A percentile compares a stretch with the other conserved stretches of the same genome.
Conservation (phyloP, 2,797 vertebrate species). For the Psittacula echo region DNA sequence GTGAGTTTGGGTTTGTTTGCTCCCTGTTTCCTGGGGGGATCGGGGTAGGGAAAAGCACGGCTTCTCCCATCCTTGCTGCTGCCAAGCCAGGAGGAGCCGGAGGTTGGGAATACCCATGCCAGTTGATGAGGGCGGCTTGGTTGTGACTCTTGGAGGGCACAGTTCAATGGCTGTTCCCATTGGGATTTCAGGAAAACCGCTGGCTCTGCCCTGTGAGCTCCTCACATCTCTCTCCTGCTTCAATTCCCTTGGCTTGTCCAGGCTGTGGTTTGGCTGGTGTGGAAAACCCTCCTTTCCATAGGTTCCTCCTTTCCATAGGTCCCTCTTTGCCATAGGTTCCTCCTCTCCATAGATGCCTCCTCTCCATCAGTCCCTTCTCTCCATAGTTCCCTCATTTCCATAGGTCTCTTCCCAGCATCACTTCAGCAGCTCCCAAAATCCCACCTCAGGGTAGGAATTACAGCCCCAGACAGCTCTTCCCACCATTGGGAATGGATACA, state of each 20-base stretch:
- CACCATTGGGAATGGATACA: fast-evolving
- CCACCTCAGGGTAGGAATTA: not conserved
- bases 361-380: no score
- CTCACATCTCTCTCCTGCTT: fast-evolving
- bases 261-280: not conserved
- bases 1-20: constrained; percentile 77
- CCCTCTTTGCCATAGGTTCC: no score
- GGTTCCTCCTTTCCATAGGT: no score
- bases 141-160: fast-evolving
- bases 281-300: not conserved
- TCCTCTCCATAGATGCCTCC: not conserved
- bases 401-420: not conserved
- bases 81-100: not conserved
- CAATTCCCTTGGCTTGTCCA: not conserved
- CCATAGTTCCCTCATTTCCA: not conserved
- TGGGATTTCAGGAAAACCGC: not conserved
- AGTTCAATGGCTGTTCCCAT: fast-evolving
- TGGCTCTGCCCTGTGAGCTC: not conserved
- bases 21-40: not conserved
- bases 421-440: not conserved
- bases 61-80: not conserved
- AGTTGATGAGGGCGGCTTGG: fast-evolving
- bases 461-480: not conserved
- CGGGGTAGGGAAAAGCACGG: not conserved
- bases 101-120: fast-evolving